Conservation (phyloP, 2,888 invertebrate genomes). For the Linyphia triangularis region DNA sequence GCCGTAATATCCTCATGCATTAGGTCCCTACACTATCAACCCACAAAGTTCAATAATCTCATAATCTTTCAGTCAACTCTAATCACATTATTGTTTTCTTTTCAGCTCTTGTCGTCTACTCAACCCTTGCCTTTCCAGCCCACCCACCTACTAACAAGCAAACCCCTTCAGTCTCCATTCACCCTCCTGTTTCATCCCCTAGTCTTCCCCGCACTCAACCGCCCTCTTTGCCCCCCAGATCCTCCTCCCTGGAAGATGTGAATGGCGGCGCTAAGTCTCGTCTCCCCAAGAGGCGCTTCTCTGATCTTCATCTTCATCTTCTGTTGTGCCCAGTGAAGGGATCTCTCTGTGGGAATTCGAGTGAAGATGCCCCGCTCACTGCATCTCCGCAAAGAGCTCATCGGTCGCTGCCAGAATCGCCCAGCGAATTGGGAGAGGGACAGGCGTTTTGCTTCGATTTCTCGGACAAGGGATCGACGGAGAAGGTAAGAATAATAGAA, state of each 20-base stretch:
- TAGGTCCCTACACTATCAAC: no score
- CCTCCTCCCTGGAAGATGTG: conserved; percentile 62
- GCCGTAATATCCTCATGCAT: no score
- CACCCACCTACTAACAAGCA: no score
- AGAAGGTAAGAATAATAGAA: conserved; percentile 65
- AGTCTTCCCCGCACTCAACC: conserved; percentile 20
- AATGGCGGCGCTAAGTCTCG: neutral
- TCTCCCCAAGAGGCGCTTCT: conserved; percentile 60
- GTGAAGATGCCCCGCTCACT: conserved; percentile 59
- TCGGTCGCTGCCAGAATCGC: conserved; percentile 69
- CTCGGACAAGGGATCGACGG: conserved; percentile 45
- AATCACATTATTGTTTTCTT: no score
- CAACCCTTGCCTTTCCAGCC: no score
- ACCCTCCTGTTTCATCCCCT: neutral
- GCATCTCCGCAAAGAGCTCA: conserved; percentile 51
- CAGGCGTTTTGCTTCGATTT: conserved; percentile 66
- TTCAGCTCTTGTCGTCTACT: no score
- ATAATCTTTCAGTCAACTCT: no score
- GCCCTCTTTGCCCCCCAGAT: conserved; percentile 12
- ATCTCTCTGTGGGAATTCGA: conserved; percentile 38
- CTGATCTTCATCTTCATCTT: conserved; percentile 54
- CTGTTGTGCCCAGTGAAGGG: conserved; percentile 50
- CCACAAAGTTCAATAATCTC: no score
- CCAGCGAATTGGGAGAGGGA: conserved; percentile 54
- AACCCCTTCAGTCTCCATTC: neutral